Evolutionary conservation across 2,888 invertebrate species (phyloP), one percentile per base, ranked within the genome.

Genomic region (Liopterus haemorrhoidalis): DNA sequence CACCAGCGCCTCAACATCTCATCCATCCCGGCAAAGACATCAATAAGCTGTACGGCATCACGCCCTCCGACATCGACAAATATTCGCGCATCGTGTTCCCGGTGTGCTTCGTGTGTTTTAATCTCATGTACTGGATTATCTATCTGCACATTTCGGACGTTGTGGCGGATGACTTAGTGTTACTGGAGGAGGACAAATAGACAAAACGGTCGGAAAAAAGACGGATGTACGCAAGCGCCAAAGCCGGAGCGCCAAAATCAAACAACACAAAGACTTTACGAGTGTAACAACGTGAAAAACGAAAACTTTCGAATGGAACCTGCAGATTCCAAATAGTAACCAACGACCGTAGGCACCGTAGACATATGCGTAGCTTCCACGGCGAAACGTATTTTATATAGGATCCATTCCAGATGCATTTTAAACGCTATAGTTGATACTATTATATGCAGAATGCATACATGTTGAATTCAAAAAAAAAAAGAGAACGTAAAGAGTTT

Each of bases 11-110:
- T 49, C 80, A 80, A 61, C 88, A 87, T 68, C 80, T 88, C 61
- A 76, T 89, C 63, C 89, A 87, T 71, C 88, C 89, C 53, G 86
- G 85, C 67, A 92, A 91, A 78, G 89, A 90, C 69, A 87, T 90
- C 71, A 90, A 88, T 78, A 90, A 90, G 70, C 75, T 91, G 59
- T 80, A 86, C 71, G 90, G 88, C 62, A 87, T 92, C 69, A 92
- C 92, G 61, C 94, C 94, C 48, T 94, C 94, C 68, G 95, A 94
- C 73, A 97, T 97, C 71, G 97, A 97, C 81, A 96, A 96, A 75
- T 96, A 96, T 70, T 95, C 96, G 51, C 84, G 97, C 65, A 92
- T 96, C 71, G 86, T 95, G 63, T 99, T 99, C 71, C 97, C 97
- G 42, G 90, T 95, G 62, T 91, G 95, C 75, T 97, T 97, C 78